Conservation (phyloP, 2,888 invertebrate species). For the Drosophila mercatorum region DNA sequence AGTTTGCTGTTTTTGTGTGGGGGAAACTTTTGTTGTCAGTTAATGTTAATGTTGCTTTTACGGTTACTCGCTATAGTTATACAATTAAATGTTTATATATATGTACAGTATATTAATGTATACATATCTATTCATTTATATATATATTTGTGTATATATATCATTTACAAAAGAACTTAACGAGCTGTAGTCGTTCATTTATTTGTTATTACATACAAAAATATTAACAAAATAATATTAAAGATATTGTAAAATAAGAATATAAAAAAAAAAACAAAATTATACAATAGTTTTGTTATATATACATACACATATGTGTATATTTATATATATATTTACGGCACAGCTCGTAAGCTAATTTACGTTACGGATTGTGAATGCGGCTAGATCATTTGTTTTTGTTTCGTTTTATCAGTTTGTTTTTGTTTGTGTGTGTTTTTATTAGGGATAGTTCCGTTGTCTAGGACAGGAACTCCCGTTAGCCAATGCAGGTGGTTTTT, state of each 20-base stretch:
- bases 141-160: slow-evolving; percentile 38
- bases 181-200: slow-evolving; percentile 36
- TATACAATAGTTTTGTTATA: slow-evolving; percentile 28
- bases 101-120: slow-evolving; percentile 52
- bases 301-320: neutral
- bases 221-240: slow-evolving; percentile 51
- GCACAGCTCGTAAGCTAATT: slow-evolving; percentile 47
- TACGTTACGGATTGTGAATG: slow-evolving; percentile 40
- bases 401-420: neutral
- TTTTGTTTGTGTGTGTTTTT: neutral
- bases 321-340: slow-evolving; percentile 37
- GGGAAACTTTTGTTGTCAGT: slow-evolving; percentile 46
- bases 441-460: slow-evolving; percentile 30
- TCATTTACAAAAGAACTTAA: slow-evolving; percentile 65
- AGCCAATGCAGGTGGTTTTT: slow-evolving; percentile 21
- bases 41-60: slow-evolving; percentile 46
- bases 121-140: slow-evolving; percentile 46
- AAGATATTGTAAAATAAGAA: slow-evolving; percentile 10
- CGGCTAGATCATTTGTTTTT: slow-evolving; percentile 17
- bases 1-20: slow-evolving; percentile 2
- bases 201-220: slow-evolving; percentile 39
- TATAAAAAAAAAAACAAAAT: slow-evolving; percentile 25
- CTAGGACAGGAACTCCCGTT: slow-evolving; percentile 51
- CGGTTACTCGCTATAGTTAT: slow-evolving; percentile 62
- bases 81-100: slow-evolving; percentile 66